Base-by-base conservation (phyloP, 2,113 vertebrate genomes). In the Istiophorus platypterus region DNA sequence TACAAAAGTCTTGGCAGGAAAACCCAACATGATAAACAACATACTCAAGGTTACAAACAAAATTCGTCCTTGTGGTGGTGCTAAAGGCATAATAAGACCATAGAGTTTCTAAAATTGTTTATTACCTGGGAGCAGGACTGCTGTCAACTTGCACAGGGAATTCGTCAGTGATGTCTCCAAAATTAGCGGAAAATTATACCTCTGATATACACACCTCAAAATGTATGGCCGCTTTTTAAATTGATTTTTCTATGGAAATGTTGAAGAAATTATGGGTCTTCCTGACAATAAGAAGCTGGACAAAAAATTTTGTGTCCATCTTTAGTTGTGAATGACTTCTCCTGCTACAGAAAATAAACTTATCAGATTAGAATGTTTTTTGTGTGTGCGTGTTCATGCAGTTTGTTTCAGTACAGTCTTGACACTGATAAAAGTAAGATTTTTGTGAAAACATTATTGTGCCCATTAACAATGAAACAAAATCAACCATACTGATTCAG, bases 401-500 rank as follows among this genome's bases (percentile, higher is more conserved):
- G n/a, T 22, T 37, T 22, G 49, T 61, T 73, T 67, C 49, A 62
- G 24, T 34, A 31, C 24, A 54, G 12, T 54, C 11, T 61, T 6
- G 1, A 49, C 7, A 14, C 7, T 54, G 22, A 69, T 67, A 34
- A 71, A 67, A 76, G 34, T 51, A 61, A 24, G 8, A 56, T 56
- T 56, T 56, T 26, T 56, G 12, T 4, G 4, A 11, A 56, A 26
- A 54, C 51, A 54, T 54, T 52, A 24, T 67, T 78, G 29, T 72
- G 26, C 7, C 1, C 13, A 37, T 78, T 82, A 63, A 57, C 59
- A 49, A 56, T n/a, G n/a, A 57, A 27, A 59, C 56, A 31, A 13
- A 64, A 69, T 73, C 9, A 74, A 83, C 78, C 13, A 20, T 14
- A 61, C 65, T 52, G 52, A 42, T 49, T 47, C 65, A 64, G 59